phyloP scores from a whole-genome alignment of 2,888 invertebrate genomes.

The Steromphala cineraria region DNA sequence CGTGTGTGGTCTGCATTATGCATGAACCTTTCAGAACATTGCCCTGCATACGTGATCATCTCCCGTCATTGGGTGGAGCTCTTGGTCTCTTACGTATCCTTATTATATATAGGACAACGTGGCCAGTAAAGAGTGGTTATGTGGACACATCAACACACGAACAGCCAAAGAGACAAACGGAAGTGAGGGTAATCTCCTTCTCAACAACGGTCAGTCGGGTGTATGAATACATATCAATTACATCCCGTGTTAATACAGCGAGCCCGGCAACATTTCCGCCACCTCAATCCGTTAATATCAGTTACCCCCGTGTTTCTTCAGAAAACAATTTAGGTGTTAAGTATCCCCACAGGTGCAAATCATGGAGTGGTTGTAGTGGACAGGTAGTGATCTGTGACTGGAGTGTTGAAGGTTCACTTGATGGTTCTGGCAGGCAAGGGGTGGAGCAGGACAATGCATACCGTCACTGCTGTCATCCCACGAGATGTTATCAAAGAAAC shows the following conservation, averaged over 20 bases:
- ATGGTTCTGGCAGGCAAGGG: background rate
- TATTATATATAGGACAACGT: too few relatives aligned
- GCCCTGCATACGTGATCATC: too few relatives aligned
- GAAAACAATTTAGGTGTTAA: constrained; percentile 14
- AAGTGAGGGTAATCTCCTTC: background rate
- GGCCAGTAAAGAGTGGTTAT: too few relatives aligned
- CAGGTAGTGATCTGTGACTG: background rate
- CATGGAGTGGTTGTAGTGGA: background rate
- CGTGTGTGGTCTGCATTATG: too few relatives aligned
- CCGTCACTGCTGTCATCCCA: background rate
- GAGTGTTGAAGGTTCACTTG: background rate
- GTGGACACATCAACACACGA: background rate
- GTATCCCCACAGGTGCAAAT: background rate
- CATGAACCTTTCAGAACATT: too few relatives aligned
- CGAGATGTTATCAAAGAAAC: background rate
- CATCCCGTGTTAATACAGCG: background rate
- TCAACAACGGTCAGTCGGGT: background rate
- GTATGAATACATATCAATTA: background rate
- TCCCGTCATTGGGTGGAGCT: too few relatives aligned
- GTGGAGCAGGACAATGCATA: background rate
- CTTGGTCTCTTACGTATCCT: too few relatives aligned
- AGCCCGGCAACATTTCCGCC: background rate
- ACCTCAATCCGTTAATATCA: background rate
- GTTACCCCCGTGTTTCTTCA: background rate
- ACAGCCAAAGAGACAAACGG: background rate